A percentile compares a stretch with the other conserved stretches of the same genome.
Evolutionary conservation across 2,888 invertebrate species (phyloP).

Genomic region (Oligia strigilis): DNA sequence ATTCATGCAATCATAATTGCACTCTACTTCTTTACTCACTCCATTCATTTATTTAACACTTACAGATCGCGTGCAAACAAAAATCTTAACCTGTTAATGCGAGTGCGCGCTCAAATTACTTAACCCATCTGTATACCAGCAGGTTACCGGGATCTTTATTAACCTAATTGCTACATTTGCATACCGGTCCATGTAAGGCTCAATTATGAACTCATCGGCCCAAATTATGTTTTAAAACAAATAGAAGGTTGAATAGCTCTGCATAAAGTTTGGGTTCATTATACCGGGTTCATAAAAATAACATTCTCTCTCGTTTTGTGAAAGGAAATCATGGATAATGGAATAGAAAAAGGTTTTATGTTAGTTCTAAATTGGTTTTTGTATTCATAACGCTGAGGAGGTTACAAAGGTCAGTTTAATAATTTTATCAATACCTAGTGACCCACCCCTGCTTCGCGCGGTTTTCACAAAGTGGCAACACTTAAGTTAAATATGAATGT

Average conservation of each 20-base stretch:
- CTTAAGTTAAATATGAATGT: too few species aligned
- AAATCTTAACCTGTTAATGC: slow-evolving; percentile 71
- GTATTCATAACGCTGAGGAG: neutral
- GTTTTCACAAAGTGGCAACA: neutral
- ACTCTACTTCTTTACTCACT: slow-evolving; percentile 11
- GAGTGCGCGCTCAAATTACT: slow-evolving; percentile 76
- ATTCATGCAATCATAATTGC: slow-evolving; percentile 11
- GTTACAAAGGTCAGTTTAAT: neutral
- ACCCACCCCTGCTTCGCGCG: neutral
- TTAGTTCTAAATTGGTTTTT: slow-evolving; percentile 11
- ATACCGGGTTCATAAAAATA: slow-evolving; percentile 49
- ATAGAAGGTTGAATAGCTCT: slow-evolving; percentile 73
- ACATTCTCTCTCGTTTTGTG: slow-evolving; percentile 36
- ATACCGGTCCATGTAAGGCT: slow-evolving; percentile 79
- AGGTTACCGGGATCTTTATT: slow-evolving; percentile 79
- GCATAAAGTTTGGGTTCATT: slow-evolving; percentile 46
- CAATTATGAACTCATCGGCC: slow-evolving; percentile 81
- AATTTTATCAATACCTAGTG: neutral
- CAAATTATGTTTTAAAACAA: slow-evolving; percentile 83
- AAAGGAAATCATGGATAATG: slow-evolving; percentile 11
- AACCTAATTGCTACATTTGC: slow-evolving; percentile 86
- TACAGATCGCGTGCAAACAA: slow-evolving; percentile 54
- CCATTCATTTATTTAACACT: slow-evolving; percentile 50
- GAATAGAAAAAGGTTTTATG: slow-evolving; percentile 3
- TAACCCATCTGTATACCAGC: slow-evolving; percentile 76